Base-by-base conservation (phyloP, 1,140 invertebrate genomes). In the Drosophila nebulosa region DNA sequence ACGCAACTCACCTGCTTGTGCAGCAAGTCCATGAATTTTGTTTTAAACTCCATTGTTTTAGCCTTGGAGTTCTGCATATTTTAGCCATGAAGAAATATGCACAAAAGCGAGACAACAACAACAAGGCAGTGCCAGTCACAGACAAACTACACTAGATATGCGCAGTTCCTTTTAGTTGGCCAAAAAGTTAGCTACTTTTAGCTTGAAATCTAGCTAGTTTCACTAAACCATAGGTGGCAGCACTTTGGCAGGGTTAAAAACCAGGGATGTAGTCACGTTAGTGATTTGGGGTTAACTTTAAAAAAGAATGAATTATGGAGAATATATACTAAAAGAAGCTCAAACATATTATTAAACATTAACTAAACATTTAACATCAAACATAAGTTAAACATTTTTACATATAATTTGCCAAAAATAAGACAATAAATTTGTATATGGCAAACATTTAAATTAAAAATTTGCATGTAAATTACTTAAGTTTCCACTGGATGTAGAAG, bases 41-140 rank as follows among this genome's bases (percentile, higher is more conserved):
- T 90, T 90, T 93, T 93, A 63, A 93, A 81, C 77, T 93, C 93
- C 63, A 93, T 92, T 92, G 93, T 93, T 90, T 90, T 90, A 61
- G 89, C 89, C 74, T 78, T 90, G 65, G 89, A 69, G 74, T 90
- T 86, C 70, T 90, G 88, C 88, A 90, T 90, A 69, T 72, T 90
- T 61, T 51, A 70, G 79, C 83, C 83, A 88, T 88, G 78, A 71
- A 85, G 69, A 74, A 67, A 60, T 32, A 55, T 52, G 55, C 62
- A 64, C 69, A 65, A 73, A 58, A 73, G 39, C 18, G 52, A 55
- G 26, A 55, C 14, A 30, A 30, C 14, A 26, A 27, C 51, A 55
- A 26, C 26, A 14, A 27, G 26, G 26, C 22, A 53, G 51, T 16
- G 5, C 39, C 14, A 42, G 14, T 42, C 39, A 42, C 14, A 42